phyloP scores from a whole-genome alignment of 2,888 invertebrate genomes.

The Megalurothrips usitatus region DNA sequence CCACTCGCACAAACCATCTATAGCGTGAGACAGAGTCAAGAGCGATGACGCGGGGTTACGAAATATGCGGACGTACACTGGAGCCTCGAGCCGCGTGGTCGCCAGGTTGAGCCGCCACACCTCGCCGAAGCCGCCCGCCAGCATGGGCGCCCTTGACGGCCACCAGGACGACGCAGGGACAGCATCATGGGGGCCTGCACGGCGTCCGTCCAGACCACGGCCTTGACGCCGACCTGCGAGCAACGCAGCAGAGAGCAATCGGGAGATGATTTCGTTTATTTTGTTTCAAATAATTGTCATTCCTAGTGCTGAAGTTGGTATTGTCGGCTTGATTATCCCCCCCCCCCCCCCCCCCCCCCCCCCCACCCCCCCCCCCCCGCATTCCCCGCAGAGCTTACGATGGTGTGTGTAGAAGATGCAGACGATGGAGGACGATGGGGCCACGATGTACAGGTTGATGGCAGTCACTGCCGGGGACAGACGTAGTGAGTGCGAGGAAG shows the following conservation, averaged over 20 bases:
- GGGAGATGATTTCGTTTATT: too few species aligned
- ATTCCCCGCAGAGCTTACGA: conserved; percentile 46
- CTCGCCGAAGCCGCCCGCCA: background rate
- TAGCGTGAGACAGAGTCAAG: too few species aligned
- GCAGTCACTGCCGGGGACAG: conserved; percentile 49
- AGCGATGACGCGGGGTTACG: too few species aligned
- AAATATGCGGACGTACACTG: too few species aligned
- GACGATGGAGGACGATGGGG: conserved; percentile 46
- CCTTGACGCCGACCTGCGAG: conserved; percentile 3
- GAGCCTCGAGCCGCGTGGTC: background rate
- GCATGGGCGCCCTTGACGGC: background rate
- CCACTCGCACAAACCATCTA: background rate
- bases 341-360: too few species aligned
- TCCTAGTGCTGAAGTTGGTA: too few species aligned
- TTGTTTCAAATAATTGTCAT: too few species aligned
- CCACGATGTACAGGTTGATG: conserved; percentile 48
- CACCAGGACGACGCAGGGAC: conserved; percentile 4
- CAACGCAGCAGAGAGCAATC: too few species aligned
- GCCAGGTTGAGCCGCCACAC: background rate
- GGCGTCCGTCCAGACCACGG: conserved; percentile 7
- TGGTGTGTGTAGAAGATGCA: conserved; percentile 50
- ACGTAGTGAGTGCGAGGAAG: too few species aligned
- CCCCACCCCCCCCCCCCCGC: too few species aligned
- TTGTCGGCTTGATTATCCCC: too few species aligned
- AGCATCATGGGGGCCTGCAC: conserved; percentile 8